A percentile compares a stretch with the other conserved stretches of the same genome.
phyloP scores from a whole-genome alignment of 1,140 invertebrate species.

The Drosophila repleta region DNA sequence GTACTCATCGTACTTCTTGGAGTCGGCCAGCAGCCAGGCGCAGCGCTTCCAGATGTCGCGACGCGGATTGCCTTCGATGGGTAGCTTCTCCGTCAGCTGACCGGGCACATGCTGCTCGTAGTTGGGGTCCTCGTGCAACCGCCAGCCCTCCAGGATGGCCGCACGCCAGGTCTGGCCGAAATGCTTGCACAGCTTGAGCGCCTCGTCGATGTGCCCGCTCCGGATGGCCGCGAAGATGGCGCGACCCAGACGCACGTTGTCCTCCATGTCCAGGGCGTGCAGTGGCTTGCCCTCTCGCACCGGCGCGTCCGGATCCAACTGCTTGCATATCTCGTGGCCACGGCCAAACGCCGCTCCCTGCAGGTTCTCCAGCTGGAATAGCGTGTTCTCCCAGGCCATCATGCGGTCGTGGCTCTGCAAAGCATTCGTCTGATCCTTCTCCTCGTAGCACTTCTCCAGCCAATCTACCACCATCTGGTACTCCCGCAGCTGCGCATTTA shows the following conservation, averaged over 20 bases:
- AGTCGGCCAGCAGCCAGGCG: slow-evolving; percentile 89
- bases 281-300: slow-evolving; percentile 90
- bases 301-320: slow-evolving; percentile 97
- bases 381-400: slow-evolving; percentile 95
- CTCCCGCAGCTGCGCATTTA: slow-evolving; percentile 89
- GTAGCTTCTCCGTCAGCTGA: slow-evolving; percentile 83
- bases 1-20: slow-evolving; percentile 85
- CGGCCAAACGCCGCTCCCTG: slow-evolving; percentile 85
- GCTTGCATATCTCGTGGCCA: slow-evolving; percentile 87
- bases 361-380: slow-evolving; percentile 88
- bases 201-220: slow-evolving; percentile 93
- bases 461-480: slow-evolving; percentile 95
- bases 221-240: slow-evolving; percentile 91
- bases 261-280: slow-evolving; percentile 95
- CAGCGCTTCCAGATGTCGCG: slow-evolving; percentile 96
- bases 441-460: slow-evolving; percentile 93
- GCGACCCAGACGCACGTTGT: slow-evolving; percentile 90
- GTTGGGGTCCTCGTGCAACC: slow-evolving; percentile 92
- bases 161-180: slow-evolving; percentile 96
- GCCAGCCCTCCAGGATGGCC: slow-evolving; percentile 95
- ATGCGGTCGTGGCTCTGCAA: slow-evolving; percentile 90
- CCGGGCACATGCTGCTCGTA: slow-evolving; percentile 84
- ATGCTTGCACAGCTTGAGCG: slow-evolving; percentile 92
- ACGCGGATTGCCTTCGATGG: slow-evolving; percentile 92
- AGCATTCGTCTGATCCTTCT: slow-evolving; percentile 87